Base-by-base conservation (phyloP, 2,888 invertebrate species). In the Rotaria magnacalcarata region DNA sequence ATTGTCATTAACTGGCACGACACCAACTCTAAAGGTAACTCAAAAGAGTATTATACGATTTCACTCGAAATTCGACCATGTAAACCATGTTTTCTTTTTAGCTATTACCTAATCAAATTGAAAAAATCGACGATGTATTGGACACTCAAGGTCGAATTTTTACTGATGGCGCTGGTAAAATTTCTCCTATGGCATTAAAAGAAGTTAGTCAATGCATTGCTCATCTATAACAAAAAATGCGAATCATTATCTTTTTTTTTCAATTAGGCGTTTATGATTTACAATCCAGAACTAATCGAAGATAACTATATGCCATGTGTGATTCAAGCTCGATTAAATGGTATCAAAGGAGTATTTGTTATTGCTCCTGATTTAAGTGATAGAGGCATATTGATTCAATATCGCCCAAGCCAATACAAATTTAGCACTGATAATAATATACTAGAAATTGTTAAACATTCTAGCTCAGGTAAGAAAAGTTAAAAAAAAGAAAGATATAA, bases 1-100 rank as follows among this genome's bases (percentile, higher is more conserved):
- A 24, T 90, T 90, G 84, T 90, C 90, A 87, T 90, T 91, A 87
- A 90, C 90, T 21, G 74, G 85, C 14, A 84, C 87, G 11, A 24
- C 47, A 8, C 54, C 50, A 50, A 87, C 85, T 10, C 60, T 87
- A 6, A 54, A 85, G 19, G 85, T 84, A 19, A 43, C n/a, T 16
- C 27, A 67, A 67, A 47, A n/a, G 2, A 10, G 11, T 24, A 75
- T 24, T 5, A 5, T 11, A 27, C 34, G 0, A 24, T 34, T 5
- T 34, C 5, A 27, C 34, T 67, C 24, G 5, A 34, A 6, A 16
- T 14, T 19, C 34, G 16, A 34, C 1, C 1, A 34, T 16, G 34
- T 67, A 0, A 19, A 27, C 11, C 24, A 41, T 67, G 14, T 34
- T 56, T 21, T 10, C 7, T 24, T 24, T 41, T 41, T 34, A 67